Evolutionary conservation across 2,113 vertebrate species (phyloP), one percentile per base, ranked within the genome.

Genomic region (Phalacrocorax brasilianus): DNA sequence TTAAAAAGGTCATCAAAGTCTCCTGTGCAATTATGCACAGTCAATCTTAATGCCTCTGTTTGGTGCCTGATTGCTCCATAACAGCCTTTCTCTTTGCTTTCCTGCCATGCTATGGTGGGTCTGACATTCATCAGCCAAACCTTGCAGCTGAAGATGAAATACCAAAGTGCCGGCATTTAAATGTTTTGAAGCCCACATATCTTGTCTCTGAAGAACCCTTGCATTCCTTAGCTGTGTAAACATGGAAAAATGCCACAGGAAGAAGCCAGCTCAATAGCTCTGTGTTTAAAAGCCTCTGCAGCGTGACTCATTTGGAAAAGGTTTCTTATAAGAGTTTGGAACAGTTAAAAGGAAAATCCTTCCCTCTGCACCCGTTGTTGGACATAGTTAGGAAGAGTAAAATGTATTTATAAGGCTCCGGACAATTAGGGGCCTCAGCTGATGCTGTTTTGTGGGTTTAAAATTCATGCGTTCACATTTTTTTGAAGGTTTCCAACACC

Each of bases 251-350:
- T 40, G 87, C 95, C 93, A 85, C 45, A 49, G 78, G 62, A 96
- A 84, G 81, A 56, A 94, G 47, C 61, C 73, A 78, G 45, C 44
- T 83, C 81, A 52, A 47, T 38, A 65, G 73, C 11, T 80, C 62
- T 68, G 49, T 22, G 62, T 82, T 93, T 92, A 47, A 47, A 90
- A 95, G 75, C 50, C 67, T 45, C 28, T 30, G 74, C 53, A 52
- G 45, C 49, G 9, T 94, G 93, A 94, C 44, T 94, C 95, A 70
- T 49, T 83, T 88, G 50, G 71, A 92, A 91, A 86, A 93, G 56
- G 59, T 90, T 85, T 96, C 78, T 80, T 97, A 96, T 81, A 94
- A 55, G 85, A 88, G 35, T 86, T 68, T 80, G 75, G 91, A 91
- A 56, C 55, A 40, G 75, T 77, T 71, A 61, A 67, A 95, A 85